A percentile compares a stretch with the other conserved stretches of the same genome.
phyloP scores from a whole-genome alignment of 2,888 invertebrate species.

The Hecatera dysodea region DNA sequence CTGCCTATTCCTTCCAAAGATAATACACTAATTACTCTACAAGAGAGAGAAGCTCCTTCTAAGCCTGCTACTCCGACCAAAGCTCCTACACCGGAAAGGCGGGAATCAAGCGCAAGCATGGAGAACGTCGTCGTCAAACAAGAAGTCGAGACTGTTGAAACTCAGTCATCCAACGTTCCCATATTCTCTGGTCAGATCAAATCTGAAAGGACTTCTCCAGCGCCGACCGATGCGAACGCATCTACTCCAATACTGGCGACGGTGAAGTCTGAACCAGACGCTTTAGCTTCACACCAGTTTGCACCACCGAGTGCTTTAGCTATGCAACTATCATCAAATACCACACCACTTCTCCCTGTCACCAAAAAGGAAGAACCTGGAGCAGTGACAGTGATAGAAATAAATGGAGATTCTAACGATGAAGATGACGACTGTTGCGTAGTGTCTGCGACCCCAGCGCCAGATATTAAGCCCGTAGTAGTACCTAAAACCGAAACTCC shows the following conservation, averaged over 20 bases:
- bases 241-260: constrained; percentile 79
- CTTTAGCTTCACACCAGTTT: constrained; percentile 49
- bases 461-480: constrained; percentile 83
- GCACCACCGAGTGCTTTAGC: constrained; percentile 40
- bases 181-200: constrained; percentile 83
- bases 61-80: constrained; percentile 30
- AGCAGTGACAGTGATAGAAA: constrained; percentile 83
- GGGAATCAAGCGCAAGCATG: constrained; percentile 69
- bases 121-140: constrained; percentile 84
- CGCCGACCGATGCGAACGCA: constrained; percentile 62
- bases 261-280: constrained; percentile 83
- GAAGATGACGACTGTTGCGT: constrained; percentile 89
- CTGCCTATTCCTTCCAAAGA: constrained; percentile 71
- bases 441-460: constrained; percentile 86
- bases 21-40: constrained; percentile 57
- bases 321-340: constrained; percentile 42
- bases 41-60: constrained; percentile 30
- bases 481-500: constrained; percentile 82
- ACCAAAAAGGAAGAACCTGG: constrained; percentile 81
- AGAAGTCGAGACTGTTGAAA: constrained; percentile 75
- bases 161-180: constrained; percentile 73
- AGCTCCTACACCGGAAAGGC: constrained; percentile 67
- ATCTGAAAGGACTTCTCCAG: constrained; percentile 82
- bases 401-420: constrained; percentile 88
- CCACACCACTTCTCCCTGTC: constrained; percentile 77